A percentile compares a stretch with the other conserved stretches of the same genome.
Conservation (phyloP, 1,140 invertebrate species). For the Aethina tumida region DNA sequence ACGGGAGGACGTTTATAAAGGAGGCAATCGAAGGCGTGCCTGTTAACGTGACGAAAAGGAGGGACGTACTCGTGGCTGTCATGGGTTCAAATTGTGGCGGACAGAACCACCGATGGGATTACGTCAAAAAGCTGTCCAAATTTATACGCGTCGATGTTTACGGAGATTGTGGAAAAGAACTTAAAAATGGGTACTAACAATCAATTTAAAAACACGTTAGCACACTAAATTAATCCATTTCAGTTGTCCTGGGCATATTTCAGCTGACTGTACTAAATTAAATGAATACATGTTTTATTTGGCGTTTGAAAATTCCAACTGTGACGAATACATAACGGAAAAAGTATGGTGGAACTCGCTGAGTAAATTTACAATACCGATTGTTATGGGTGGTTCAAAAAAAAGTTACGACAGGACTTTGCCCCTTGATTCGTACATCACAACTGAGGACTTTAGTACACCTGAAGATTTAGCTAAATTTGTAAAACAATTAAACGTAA, state of each 20-base stretch:
- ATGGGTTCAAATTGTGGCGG: conserved; percentile 54
- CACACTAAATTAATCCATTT: conserved; percentile 27
- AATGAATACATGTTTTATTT: conserved; percentile 62
- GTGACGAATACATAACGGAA: conserved; percentile 61
- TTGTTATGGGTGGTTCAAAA: conserved; percentile 52
- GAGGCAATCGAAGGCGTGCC: too few relatives aligned
- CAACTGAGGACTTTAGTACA: conserved; percentile 59
- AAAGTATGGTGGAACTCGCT: conserved; percentile 59
- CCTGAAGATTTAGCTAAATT: conserved; percentile 53
- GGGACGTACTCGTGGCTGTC: conserved; percentile 43
- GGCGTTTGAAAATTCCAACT: conserved; percentile 65
- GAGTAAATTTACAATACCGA: conserved; percentile 52
- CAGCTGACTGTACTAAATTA: conserved; percentile 44
- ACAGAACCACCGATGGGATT: conserved; percentile 45
- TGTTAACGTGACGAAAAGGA: conserved; percentile 18
- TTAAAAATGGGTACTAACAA: too few relatives aligned
- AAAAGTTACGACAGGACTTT: conserved; percentile 43
- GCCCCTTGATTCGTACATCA: conserved; percentile 58
- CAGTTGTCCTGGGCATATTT: conserved; percentile 54
- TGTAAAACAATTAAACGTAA: conserved; percentile 44
- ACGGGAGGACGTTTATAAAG: conserved; percentile 45
- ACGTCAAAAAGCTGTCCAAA: conserved; percentile 45
- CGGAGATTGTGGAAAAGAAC: conserved; percentile 43
- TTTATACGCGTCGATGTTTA: conserved; percentile 47
- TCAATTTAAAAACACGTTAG: too few relatives aligned